Percentiles rank a stretch among this genome's conserved stretches.
Conservation (phyloP, 2,113 vertebrate genomes). For the Cairina moschata region DNA sequence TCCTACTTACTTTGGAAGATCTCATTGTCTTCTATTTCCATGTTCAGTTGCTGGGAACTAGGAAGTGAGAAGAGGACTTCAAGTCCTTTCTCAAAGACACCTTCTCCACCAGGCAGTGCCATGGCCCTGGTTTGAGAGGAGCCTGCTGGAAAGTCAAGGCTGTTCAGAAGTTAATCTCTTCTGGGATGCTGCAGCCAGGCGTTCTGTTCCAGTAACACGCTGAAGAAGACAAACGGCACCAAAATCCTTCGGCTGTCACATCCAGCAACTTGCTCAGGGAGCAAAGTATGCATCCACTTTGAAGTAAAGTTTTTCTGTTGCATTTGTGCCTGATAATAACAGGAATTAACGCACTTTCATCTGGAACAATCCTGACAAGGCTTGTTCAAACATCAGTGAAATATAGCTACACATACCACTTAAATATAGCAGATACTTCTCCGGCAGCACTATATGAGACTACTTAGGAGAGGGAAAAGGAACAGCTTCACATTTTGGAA, state of each 20-base stretch:
- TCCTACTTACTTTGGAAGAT: background rate
- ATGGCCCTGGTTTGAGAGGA: background rate
- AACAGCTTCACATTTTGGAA: conserved; percentile 32
- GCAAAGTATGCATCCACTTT: background rate
- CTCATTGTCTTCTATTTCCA: background rate
- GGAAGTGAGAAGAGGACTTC: background rate
- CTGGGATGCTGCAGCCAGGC: background rate
- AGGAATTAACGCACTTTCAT: background rate
- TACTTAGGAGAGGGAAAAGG: background rate
- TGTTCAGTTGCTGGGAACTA: background rate
- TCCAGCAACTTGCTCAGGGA: background rate
- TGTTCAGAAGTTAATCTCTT: background rate
- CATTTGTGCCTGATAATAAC: background rate
- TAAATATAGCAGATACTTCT: background rate
- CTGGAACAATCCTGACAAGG: background rate
- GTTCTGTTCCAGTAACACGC: background rate
- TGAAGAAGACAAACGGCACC: background rate
- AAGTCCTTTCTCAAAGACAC: background rate
- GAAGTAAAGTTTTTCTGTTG: background rate
- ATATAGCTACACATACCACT: background rate
- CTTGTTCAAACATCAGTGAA: background rate
- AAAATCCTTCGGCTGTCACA: background rate
- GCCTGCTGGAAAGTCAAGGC: background rate
- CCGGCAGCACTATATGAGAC: background rate
- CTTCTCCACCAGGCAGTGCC: background rate